Percentiles rank a stretch among this genome's conserved stretches.
Evolutionary conservation across 2,797 vertebrate genomes (phyloP).

Genomic region (Myripristis murdjan): DNA sequence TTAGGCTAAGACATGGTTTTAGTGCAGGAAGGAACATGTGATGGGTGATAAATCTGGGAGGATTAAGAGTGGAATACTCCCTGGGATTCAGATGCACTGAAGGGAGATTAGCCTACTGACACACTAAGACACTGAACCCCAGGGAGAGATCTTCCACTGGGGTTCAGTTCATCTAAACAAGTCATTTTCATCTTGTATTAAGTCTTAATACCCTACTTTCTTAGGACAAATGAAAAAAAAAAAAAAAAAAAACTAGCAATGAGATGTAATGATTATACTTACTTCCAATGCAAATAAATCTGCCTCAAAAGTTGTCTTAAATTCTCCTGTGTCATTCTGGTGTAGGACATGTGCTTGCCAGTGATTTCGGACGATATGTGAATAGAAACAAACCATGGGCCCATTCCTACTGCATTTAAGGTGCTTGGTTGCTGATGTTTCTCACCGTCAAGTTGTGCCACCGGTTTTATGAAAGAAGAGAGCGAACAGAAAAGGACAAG

Average conservation of each 20-base stretch:
- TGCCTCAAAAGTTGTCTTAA: background rate
- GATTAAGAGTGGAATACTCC: constrained; percentile 42
- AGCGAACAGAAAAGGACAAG: constrained; percentile 50
- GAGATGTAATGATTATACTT: constrained; percentile 30
- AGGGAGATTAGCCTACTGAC: constrained; percentile 59
- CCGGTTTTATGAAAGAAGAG: constrained; percentile 26
- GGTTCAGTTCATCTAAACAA: constrained; percentile 37
- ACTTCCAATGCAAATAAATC: constrained; percentile 47
- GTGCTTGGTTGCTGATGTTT: constrained; percentile 16
- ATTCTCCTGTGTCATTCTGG: constrained; percentile 1
- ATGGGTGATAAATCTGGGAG: constrained; percentile 43
- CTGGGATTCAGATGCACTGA: constrained; percentile 29
- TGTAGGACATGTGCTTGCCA: constrained; percentile 1
- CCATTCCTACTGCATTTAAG: constrained; percentile 8
- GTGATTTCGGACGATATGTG: background rate
- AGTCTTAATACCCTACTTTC: constrained; percentile 35
- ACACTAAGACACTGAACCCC: constrained; percentile 51
- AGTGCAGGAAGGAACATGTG: constrained; percentile 42
- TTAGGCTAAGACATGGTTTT: background rate
- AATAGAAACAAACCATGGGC: background rate
- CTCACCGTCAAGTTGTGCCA: constrained; percentile 30
- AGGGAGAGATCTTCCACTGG: constrained; percentile 38
- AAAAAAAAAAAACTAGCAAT: constrained; percentile 22
- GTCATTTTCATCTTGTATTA: constrained; percentile 45
- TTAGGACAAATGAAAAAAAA: constrained; percentile 21